phyloP scores from a whole-genome alignment of 2,113 vertebrate species.

The Prionailurus viverrinus region DNA sequence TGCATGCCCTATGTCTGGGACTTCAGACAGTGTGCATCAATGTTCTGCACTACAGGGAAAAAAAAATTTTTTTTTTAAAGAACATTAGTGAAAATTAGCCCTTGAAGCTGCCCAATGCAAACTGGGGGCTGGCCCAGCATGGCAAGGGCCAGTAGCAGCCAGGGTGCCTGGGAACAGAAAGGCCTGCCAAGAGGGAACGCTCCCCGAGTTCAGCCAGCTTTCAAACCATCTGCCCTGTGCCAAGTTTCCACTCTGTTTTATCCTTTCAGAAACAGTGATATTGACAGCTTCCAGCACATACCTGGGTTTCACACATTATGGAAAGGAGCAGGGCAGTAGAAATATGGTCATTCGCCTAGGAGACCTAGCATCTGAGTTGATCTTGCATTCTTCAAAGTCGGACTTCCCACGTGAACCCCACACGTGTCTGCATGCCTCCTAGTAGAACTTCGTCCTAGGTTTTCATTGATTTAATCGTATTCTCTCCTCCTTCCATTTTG shows the following conservation, averaged over 20 bases:
- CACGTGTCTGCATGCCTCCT: accelerated
- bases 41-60: background rate
- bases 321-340: background rate
- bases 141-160: background rate
- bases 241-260: background rate
- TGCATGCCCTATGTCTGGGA: background rate
- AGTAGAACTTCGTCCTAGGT: background rate
- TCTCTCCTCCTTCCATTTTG: background rate
- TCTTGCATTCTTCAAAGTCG: background rate
- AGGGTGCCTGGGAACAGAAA: background rate
- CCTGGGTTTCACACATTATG: background rate
- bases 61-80: background rate
- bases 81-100: background rate
- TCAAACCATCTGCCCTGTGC: background rate
- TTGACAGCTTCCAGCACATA: background rate
- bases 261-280: background rate
- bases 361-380: background rate
- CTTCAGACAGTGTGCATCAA: background rate
- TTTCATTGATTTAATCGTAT: background rate
- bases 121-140: background rate
- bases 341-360: background rate
- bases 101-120: background rate
- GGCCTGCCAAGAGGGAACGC: background rate
- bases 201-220: background rate
- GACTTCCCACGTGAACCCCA: background rate